Base-by-base conservation (phyloP, 2,113 vertebrate genomes). In the Carlito syrichta region DNA sequence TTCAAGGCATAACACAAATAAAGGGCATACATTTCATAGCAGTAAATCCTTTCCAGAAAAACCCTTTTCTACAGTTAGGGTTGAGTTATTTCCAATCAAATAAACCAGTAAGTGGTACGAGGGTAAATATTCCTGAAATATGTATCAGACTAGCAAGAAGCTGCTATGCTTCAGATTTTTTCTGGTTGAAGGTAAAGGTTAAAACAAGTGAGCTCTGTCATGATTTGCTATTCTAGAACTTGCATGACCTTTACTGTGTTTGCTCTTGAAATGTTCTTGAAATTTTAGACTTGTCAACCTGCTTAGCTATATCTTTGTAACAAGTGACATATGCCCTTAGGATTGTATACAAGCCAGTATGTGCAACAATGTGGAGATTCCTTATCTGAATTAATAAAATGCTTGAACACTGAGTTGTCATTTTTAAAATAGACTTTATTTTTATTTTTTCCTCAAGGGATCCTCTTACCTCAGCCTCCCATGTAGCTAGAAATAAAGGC, bases 351-450 rank as follows among this genome's bases (percentile, higher is more conserved):
- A 79, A 76, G 71, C 93, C n/a, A 19, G 52, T 92, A 92, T 85
- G n/a, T 91, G 30, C 77, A 86, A 91, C 91, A 87, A 50, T 87
- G 45, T 96, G 91, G 85, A 93, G 63, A 92, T 97, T 97, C 85
- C 76, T 97, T 97, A 76, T 83, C 95, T 96, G 96, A 93, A 95
- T 93, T 43, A 98, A 98, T 98, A 98, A 99, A 96, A 96, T 97
- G 95, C 95, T 97, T 97, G 40, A 97, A 96, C 76, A 78, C 91
- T 63, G 85, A 88, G 43, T 58, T 91, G 77, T 92, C 43, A 3
- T 77, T 88, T 88, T 56, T 92, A 91, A 25, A 63, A 85, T 48
- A 69, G 17, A 30, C 40, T 77, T 32, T 68, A n/a, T n/a, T n/a
- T n/a, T n/a, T n/a, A n/a, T n/a, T n/a, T n/a, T n/a, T n/a, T n/a